phyloP scores from a whole-genome alignment of 2,113 vertebrate species.

The Neodontobutis hainanensis region DNA sequence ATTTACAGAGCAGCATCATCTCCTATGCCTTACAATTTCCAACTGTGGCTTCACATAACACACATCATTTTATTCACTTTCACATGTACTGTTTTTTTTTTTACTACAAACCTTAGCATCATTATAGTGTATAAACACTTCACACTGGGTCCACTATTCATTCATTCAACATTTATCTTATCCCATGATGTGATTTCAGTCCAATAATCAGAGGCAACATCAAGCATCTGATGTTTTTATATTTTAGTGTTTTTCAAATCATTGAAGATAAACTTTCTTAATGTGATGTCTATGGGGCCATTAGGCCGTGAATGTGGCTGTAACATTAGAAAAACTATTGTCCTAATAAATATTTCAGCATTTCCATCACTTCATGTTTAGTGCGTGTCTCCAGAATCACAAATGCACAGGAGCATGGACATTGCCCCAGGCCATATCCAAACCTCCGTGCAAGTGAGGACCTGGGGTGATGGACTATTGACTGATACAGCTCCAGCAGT shows the following conservation, averaged over 20 bases:
- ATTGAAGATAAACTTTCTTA: slow-evolving; percentile 24
- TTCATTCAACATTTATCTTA: background rate
- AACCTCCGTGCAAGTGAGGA: slow-evolving; percentile 46
- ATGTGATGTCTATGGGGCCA: slow-evolving; percentile 22
- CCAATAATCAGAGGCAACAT: slow-evolving; percentile 18
- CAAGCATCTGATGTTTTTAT: slow-evolving; percentile 5
- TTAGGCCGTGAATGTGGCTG: slow-evolving; percentile 17
- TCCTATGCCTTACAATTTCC: background rate
- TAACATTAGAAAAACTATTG: slow-evolving; percentile 38
- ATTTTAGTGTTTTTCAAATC: slow-evolving; percentile 19
- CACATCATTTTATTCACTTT: background rate
- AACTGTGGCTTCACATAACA: background rate
- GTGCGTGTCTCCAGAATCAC: slow-evolving; percentile 38
- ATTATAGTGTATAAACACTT: background rate
- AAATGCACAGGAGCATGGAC: slow-evolving; percentile 28
- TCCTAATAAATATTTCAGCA: slow-evolving; percentile 48
- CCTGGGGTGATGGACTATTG: slow-evolving; percentile 61
- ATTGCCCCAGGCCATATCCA: slow-evolving; percentile 59
- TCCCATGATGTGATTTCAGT: slow-evolving; percentile 10
- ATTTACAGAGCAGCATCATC: background rate
- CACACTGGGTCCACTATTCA: background rate
- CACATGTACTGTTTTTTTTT: too few relatives aligned
- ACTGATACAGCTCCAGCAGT: slow-evolving; percentile 59
- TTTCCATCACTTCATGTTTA: slow-evolving; percentile 16
- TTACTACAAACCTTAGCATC: too few relatives aligned